Conservation (phyloP, 2,797 vertebrate genomes). For the Myiotriccus ornatus region DNA sequence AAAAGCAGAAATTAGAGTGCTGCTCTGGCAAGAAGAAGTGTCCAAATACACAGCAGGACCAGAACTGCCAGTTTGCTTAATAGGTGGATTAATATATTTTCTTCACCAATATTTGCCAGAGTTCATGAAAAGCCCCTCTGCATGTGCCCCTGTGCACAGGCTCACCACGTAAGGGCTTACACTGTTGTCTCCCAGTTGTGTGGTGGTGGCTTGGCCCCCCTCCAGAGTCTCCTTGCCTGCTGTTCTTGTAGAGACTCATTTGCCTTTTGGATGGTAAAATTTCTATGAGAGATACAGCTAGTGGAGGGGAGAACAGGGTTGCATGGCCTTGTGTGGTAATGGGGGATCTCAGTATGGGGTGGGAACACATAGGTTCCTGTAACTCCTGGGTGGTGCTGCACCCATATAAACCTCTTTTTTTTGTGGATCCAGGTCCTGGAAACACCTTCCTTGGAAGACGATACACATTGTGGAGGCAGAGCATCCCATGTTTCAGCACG, state of each 20-base stretch:
- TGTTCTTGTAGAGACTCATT: neutral
- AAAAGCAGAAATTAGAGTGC: constrained; percentile 25
- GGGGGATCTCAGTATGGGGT: neutral
- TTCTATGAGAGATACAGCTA: neutral
- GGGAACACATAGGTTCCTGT: neutral
- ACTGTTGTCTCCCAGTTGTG: neutral
- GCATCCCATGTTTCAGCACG: rapidly evolving
- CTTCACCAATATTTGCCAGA: neutral
- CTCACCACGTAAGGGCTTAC: neutral
- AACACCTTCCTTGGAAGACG: rapidly evolving
- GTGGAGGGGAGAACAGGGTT: rapidly evolving
- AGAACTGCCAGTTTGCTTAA: constrained; percentile 34
- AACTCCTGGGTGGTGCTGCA: neutral
- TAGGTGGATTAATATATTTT: constrained; percentile 36
- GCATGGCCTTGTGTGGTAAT: neutral
- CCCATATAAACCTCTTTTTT: neutral
- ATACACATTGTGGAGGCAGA: rapidly evolving
- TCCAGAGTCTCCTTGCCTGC: neutral
- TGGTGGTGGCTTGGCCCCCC: neutral
- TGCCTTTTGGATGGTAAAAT: neutral
- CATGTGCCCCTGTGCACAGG: neutral
- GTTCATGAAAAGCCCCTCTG: constrained; percentile 3
- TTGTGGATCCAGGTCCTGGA: neutral
- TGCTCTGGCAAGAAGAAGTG: constrained; percentile 32
- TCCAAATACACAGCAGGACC: constrained; percentile 36